Conservation (phyloP, 2,113 vertebrate genomes). For the Argyrosomus japonicus region DNA sequence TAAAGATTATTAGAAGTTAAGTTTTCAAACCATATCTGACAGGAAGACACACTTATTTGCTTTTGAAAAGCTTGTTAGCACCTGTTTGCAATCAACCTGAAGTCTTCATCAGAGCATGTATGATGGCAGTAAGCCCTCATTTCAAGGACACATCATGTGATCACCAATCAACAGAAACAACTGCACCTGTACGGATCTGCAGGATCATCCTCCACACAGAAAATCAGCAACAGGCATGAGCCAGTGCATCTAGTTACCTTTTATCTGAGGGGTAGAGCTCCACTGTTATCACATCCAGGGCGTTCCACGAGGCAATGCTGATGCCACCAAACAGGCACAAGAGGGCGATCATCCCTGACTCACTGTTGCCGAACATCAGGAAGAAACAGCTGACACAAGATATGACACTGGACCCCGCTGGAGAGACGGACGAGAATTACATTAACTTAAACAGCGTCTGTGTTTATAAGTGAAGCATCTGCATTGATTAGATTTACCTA, state of each 20-base stretch:
- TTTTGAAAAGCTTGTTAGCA: background rate
- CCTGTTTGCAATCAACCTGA: background rate
- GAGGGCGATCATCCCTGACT: conserved; percentile 97
- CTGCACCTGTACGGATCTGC: background rate
- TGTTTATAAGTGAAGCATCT: background rate
- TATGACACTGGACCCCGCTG: conserved; percentile 96
- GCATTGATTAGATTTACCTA: conserved; percentile 68
- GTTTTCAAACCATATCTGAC: too few species aligned
- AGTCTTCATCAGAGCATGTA: background rate
- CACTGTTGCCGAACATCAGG: conserved; percentile 95
- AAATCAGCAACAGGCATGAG: background rate
- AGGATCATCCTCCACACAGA: background rate
- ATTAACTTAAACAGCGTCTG: background rate
- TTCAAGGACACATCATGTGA: background rate
- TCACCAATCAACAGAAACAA: background rate
- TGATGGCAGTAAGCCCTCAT: background rate
- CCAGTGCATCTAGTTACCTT: conserved; percentile 82
- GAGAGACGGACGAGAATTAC: background rate
- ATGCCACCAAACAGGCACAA: conserved; percentile 97
- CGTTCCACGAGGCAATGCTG: conserved; percentile 98
- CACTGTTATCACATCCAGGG: conserved; percentile 95
- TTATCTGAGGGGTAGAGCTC: conserved; percentile 98
- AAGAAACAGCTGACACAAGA: conserved; percentile 98
- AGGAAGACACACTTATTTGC: too few species aligned
- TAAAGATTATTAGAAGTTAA: too few species aligned